These are phyloP conservation scores for Hemistola chrysoprasaria DNA, from an alignment of 2,888 invertebrate genomes.

Conservation along the genomic window DNA sequence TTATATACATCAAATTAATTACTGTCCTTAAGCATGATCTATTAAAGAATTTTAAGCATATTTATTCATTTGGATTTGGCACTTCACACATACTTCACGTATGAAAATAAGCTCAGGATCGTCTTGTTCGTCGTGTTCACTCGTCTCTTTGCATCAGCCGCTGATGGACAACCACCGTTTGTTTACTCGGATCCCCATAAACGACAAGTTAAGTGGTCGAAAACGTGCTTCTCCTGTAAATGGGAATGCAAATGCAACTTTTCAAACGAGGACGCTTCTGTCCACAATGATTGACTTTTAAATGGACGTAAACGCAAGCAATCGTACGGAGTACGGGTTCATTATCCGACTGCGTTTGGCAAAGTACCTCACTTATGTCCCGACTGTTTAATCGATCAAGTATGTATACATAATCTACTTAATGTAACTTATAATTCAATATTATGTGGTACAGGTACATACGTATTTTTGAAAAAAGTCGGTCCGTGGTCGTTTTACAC, in stretches of 20 bases:
- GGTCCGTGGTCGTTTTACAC: slow-evolving; percentile 48
- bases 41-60: too few relatives aligned
- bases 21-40: too few relatives aligned
- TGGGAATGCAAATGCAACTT: slow-evolving; percentile 58
- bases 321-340: slow-evolving; percentile 39
- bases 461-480: slow-evolving; percentile 39
- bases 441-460: too few relatives aligned
- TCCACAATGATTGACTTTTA: slow-evolving; percentile 74
- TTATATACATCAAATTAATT: too few relatives aligned
- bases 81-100: too few relatives aligned
- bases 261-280: slow-evolving; percentile 52
- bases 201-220: slow-evolving; percentile 57
- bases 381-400: slow-evolving; percentile 51
- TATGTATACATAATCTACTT: slow-evolving; percentile 47
- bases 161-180: slow-evolving; percentile 43
- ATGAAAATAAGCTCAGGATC: too few relatives aligned
- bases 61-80: too few relatives aligned
- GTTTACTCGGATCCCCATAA: slow-evolving; percentile 48
- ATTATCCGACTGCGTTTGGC: slow-evolving; percentile 32
- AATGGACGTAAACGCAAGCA: slow-evolving; percentile 54
- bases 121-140: too few relatives aligned
- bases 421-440: slow-evolving; percentile 23
- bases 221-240: slow-evolving; percentile 56
- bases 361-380: slow-evolving; percentile 34
- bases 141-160: slow-evolving; percentile 30